phyloP scores from a whole-genome alignment of 2,797 vertebrate species.

The Chaetophractus vellerosus region DNA sequence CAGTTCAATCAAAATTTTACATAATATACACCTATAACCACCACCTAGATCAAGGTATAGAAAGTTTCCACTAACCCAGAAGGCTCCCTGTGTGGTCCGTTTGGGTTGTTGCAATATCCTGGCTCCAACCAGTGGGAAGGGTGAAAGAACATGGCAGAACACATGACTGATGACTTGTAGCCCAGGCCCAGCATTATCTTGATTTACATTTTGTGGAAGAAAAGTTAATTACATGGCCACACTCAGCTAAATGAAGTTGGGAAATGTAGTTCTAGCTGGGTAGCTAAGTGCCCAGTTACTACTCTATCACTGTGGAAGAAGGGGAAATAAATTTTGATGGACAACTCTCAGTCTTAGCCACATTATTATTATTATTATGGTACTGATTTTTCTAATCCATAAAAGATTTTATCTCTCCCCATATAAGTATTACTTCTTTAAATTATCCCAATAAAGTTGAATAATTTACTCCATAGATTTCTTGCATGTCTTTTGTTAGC shows the following conservation, averaged over 20 bases:
- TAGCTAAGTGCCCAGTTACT: too few relatives aligned
- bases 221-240: not conserved
- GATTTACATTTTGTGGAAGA: conserved; percentile 1
- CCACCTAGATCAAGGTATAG: not conserved
- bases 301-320: not conserved
- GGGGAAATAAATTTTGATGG: not conserved
- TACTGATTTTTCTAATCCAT: not conserved
- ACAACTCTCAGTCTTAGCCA: not conserved
- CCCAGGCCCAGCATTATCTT: not conserved
- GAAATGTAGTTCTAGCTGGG: not conserved
- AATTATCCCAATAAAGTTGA: not conserved
- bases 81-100: not conserved
- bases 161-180: not conserved
- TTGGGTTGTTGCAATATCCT: not conserved
- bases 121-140: not conserved
- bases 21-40: not conserved
- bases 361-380: not conserved
- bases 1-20: not conserved
- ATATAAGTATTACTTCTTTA: not conserved
- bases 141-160: not conserved
- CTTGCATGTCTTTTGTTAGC: not conserved
- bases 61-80: not conserved
- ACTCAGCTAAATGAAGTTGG: not conserved
- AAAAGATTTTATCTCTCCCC: not conserved
- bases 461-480: not conserved